Evolutionary conservation across 2,797 vertebrate species (phyloP).

Genomic region (Karalla daura): DNA sequence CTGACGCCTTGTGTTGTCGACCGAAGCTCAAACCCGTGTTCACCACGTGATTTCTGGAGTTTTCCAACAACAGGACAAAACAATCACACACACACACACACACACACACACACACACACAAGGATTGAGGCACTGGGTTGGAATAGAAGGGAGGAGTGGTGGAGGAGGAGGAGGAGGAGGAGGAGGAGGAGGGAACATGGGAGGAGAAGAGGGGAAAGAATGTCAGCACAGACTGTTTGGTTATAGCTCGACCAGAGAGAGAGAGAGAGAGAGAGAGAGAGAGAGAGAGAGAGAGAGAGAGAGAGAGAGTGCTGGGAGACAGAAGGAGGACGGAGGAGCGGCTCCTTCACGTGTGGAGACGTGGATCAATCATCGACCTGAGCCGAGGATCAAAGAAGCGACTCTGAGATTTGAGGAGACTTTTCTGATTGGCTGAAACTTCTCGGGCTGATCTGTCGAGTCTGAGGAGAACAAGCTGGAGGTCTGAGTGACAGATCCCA

Average conservation of each 20-base stretch:
- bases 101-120: constrained; percentile 16
- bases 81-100: not conserved
- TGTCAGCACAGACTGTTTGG: constrained; percentile 51
- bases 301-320: constrained; percentile 52
- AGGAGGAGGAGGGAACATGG: constrained; percentile 36
- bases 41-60: no score
- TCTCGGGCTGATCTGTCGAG: no score
- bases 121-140: constrained; percentile 44
- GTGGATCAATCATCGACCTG: not conserved
- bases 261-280: constrained; percentile 6
- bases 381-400: not conserved
- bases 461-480: no score
- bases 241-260: constrained; percentile 22
- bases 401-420: not conserved
- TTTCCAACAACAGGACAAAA: no score
- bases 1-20: no score
- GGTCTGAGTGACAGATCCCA: no score
- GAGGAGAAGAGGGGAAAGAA: constrained; percentile 60
- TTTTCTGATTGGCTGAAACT: no score
- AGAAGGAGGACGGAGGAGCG: constrained; percentile 43
- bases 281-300: not conserved
- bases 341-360: constrained; percentile 13
- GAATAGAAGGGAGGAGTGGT: no score
- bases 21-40: no score
- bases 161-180: constrained; percentile 46